Conservation (phyloP, 2,888 invertebrate genomes). For the Leptodirus hochenwartii region DNA sequence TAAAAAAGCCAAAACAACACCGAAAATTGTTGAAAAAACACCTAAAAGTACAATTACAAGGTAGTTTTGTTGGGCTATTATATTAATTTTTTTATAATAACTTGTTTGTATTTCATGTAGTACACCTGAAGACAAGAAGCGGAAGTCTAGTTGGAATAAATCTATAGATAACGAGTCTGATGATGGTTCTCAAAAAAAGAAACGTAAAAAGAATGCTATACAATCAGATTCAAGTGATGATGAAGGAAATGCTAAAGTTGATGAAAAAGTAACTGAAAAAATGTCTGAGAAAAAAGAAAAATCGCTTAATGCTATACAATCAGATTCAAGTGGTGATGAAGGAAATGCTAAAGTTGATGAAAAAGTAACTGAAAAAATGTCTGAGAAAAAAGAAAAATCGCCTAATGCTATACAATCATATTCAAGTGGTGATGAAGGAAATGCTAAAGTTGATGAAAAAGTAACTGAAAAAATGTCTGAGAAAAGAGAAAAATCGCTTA, state of each 20-base stretch:
- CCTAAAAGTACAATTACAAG: too few species aligned
- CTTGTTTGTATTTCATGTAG: too few species aligned
- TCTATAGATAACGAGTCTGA: too few species aligned
- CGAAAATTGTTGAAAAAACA: too few species aligned
- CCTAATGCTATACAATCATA: too few species aligned
- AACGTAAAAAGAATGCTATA: conserved; percentile 9
- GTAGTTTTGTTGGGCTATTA: too few species aligned
- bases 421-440: conserved; percentile 4
- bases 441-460: conserved; percentile 6
- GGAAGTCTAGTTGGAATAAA: too few species aligned
- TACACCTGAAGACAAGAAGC: too few species aligned
- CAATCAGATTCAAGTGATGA: conserved; percentile 14
- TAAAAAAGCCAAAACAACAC: too few species aligned
- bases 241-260: conserved; percentile 6
- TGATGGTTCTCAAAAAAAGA: conserved; percentile 9
- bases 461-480: conserved; percentile 1
- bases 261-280: conserved; percentile 6
- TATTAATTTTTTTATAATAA: too few species aligned
- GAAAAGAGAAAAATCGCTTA: neutral
- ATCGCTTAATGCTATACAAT: too few species aligned
- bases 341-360: conserved; percentile 3
- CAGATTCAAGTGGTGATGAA: too few species aligned
- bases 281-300: conserved; percentile 6
- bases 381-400: conserved; percentile 5
- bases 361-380: conserved; percentile 1